Evolutionary conservation across 2,797 vertebrate species (phyloP).

Genomic region (Clamator glandarius): DNA sequence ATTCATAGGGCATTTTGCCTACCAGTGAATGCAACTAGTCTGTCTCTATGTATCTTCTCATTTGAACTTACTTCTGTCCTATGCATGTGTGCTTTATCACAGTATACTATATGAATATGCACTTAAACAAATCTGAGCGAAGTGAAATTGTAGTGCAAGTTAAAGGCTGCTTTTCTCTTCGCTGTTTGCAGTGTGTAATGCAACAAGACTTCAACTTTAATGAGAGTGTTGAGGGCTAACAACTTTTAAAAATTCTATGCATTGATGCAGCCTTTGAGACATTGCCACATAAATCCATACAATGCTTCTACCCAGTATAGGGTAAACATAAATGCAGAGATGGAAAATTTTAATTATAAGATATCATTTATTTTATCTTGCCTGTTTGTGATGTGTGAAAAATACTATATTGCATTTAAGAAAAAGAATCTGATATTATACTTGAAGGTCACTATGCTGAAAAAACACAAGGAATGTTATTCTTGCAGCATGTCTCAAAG

Average conservation of each 20-base stretch:
- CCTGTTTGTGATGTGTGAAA: background rate
- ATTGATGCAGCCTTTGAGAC: background rate
- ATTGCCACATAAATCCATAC: fast-evolving
- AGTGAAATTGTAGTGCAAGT: background rate
- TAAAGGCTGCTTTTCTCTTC: background rate
- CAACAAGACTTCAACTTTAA: background rate
- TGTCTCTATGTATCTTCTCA: background rate
- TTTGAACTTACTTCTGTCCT: background rate
- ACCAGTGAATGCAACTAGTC: background rate
- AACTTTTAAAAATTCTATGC: background rate
- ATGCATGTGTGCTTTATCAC: fast-evolving
- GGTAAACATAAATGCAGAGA: background rate
- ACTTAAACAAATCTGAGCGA: background rate
- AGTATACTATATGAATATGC: background rate
- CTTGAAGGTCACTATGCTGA: background rate
- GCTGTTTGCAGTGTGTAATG: background rate
- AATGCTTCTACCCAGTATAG: background rate
- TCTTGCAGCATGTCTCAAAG: background rate
- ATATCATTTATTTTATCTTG: background rate
- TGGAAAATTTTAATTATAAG: background rate
- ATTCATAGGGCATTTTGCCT: fast-evolving
- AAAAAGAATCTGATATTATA: background rate
- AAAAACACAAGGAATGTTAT: background rate
- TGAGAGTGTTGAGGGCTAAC: background rate
- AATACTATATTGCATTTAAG: background rate